Evolutionary conservation across 1,140 invertebrate genomes (phyloP).

Genomic region (Hyposmocoma kahamanoa): DNA sequence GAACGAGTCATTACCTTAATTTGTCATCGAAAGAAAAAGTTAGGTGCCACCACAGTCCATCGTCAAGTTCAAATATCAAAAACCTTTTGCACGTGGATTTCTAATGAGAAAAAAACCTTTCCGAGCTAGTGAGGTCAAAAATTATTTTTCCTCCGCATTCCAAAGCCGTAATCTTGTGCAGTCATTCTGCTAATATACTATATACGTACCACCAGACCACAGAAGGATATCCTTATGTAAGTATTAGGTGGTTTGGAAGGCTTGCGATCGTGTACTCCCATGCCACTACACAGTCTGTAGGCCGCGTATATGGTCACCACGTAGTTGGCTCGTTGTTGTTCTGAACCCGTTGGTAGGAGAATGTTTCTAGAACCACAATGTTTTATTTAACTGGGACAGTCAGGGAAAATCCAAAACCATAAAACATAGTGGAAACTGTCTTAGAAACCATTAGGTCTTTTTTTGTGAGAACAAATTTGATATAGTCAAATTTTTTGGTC

Average conservation of each 20-base stretch:
- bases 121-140: neutral
- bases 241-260: slow-evolving; percentile 33
- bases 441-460: too few species aligned
- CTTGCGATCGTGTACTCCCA: slow-evolving; percentile 20
- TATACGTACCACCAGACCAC: slow-evolving; percentile 49
- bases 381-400: too few species aligned
- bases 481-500: too few species aligned
- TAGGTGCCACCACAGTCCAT: neutral
- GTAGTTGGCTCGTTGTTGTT: slow-evolving; percentile 47
- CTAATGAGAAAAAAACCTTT: neutral
- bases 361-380: too few species aligned
- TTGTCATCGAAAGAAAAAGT: too few species aligned
- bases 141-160: neutral
- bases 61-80: neutral
- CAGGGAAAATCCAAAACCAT: too few species aligned
- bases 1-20: too few species aligned
- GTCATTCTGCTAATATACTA: neutral
- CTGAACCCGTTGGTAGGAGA: slow-evolving; percentile 26
- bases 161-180: neutral
- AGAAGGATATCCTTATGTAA: slow-evolving; percentile 58
- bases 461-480: too few species aligned
- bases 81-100: neutral
- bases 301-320: slow-evolving; percentile 39
- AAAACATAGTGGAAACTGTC: too few species aligned
- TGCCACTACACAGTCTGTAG: slow-evolving; percentile 26